Evolutionary conservation across 2,113 vertebrate genomes (phyloP).

Genomic region (Amia ocellicauda): DNA sequence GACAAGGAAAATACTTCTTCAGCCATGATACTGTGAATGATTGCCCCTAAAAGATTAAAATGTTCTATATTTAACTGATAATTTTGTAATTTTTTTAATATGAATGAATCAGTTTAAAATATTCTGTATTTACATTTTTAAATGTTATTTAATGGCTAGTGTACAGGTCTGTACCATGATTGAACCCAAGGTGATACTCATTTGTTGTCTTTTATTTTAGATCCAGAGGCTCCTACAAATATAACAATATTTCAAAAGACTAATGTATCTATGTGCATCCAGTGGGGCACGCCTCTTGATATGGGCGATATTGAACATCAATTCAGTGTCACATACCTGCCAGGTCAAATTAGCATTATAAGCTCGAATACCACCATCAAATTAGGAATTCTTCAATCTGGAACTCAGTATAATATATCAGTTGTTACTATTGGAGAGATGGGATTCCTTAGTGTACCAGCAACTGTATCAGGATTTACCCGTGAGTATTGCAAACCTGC

Average conservation of each 20-base stretch:
- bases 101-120: too few species aligned
- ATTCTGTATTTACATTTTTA: too few species aligned
- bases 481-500: slow-evolving; percentile 39
- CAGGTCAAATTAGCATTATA: too few species aligned
- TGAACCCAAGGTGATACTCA: too few species aligned
- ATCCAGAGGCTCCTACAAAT: slow-evolving; percentile 48
- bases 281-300: slow-evolving; percentile 35
- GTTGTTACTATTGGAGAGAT: slow-evolving; percentile 40
- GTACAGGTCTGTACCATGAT: too few species aligned
- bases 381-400: slow-evolving; percentile 33
- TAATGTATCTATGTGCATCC: slow-evolving; percentile 40
- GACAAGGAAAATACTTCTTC: too few species aligned
- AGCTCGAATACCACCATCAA: slow-evolving; percentile 10
- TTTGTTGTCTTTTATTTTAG: slow-evolving; percentile 24
- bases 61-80: too few species aligned
- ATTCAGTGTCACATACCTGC: slow-evolving; percentile 27
- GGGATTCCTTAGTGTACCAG: slow-evolving; percentile 34
- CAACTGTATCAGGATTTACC: slow-evolving; percentile 31
- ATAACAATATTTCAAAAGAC: slow-evolving; percentile 33
- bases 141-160: too few species aligned
- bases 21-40: too few species aligned
- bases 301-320: slow-evolving; percentile 35
- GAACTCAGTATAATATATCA: slow-evolving; percentile 36
- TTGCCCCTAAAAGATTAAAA: too few species aligned
- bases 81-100: too few species aligned